phyloP scores from a whole-genome alignment of 2,797 vertebrate genomes.

The Orestias chungarensis region DNA sequence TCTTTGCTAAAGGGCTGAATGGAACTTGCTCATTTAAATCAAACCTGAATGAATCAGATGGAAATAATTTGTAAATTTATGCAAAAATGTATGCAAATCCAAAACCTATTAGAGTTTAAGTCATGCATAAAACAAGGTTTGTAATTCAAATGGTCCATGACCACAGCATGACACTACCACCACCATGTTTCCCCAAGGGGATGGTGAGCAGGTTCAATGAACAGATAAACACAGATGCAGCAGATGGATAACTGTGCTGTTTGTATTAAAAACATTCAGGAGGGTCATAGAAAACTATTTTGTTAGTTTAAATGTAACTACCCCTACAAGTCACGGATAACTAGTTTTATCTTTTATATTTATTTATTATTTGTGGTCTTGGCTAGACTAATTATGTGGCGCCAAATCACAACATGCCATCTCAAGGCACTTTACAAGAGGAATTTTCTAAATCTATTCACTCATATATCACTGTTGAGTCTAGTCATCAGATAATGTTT shows the following conservation, averaged over 20 bases:
- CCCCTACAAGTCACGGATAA: not conserved
- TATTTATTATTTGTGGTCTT: not conserved
- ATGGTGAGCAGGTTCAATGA: not conserved
- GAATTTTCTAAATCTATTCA: too few species aligned
- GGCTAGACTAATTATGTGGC: not conserved
- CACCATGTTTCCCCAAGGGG: not conserved
- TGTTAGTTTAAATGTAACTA: not conserved
- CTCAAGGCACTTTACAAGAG: too few species aligned
- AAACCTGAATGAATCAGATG: slow-evolving; percentile 36
- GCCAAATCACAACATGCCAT: too few species aligned
- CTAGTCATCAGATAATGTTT: too few species aligned
- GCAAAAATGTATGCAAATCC: not conserved
- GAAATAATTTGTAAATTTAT: not conserved
- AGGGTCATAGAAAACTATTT: not conserved
- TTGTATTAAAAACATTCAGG: not conserved
- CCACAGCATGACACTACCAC: not conserved
- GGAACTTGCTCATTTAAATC: slow-evolving; percentile 31
- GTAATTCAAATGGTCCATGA: not conserved
- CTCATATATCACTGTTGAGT: too few species aligned
- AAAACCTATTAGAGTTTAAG: not conserved
- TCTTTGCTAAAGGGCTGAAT: slow-evolving; percentile 43
- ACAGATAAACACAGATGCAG: not conserved
- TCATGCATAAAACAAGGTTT: not conserved
- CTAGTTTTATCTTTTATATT: not conserved
- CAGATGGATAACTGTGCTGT: not conserved